A percentile compares a stretch with the other conserved stretches of the same genome.
phyloP scores from a whole-genome alignment of 2,888 invertebrate species.

The Diadegma fenestrale region DNA sequence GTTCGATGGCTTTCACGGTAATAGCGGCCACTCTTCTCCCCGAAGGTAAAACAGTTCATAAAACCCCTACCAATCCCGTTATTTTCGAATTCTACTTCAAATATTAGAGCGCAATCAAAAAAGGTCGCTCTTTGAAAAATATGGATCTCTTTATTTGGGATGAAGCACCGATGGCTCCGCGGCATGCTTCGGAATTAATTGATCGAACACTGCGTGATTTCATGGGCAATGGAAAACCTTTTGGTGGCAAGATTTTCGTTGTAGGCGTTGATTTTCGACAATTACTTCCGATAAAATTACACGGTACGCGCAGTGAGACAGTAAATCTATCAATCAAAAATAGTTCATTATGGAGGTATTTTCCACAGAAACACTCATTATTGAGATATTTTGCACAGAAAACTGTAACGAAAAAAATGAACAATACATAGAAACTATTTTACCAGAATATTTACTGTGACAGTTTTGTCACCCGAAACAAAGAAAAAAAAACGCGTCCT shows the following conservation, averaged over 20 bases:
- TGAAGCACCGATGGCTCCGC: slow-evolving; percentile 72
- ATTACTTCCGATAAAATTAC: slow-evolving; percentile 43
- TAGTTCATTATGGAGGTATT: slow-evolving; percentile 38
- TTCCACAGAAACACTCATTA: slow-evolving; percentile 58
- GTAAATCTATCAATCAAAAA: slow-evolving; percentile 61
- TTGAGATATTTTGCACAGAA: too few relatives aligned
- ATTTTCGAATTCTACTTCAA: slow-evolving; percentile 63
- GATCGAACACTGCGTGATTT: slow-evolving; percentile 71
- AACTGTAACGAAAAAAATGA: too few relatives aligned
- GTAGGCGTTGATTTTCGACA: slow-evolving; percentile 67
- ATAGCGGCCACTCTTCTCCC: too few relatives aligned
- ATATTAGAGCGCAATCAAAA: slow-evolving; percentile 67
- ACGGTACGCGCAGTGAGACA: too few relatives aligned
- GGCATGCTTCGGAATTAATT: slow-evolving; percentile 68
- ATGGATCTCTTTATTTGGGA: too few relatives aligned
- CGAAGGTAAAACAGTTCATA: too few relatives aligned
- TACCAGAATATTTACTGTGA: too few relatives aligned
- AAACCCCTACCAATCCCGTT: too few relatives aligned
- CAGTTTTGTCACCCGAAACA: too few relatives aligned
- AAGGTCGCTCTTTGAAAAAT: slow-evolving; percentile 61
- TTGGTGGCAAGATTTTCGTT: slow-evolving; percentile 72
- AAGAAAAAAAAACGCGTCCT: too few relatives aligned
- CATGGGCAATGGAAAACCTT: slow-evolving; percentile 69
- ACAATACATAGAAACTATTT: too few relatives aligned
- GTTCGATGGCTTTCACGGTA: too few relatives aligned